Percentiles rank a stretch among this genome's conserved stretches.
These are phyloP conservation scores for Priocnemis perturbator DNA, from an alignment of 2,888 invertebrate species.

Conservation along the genomic window DNA sequence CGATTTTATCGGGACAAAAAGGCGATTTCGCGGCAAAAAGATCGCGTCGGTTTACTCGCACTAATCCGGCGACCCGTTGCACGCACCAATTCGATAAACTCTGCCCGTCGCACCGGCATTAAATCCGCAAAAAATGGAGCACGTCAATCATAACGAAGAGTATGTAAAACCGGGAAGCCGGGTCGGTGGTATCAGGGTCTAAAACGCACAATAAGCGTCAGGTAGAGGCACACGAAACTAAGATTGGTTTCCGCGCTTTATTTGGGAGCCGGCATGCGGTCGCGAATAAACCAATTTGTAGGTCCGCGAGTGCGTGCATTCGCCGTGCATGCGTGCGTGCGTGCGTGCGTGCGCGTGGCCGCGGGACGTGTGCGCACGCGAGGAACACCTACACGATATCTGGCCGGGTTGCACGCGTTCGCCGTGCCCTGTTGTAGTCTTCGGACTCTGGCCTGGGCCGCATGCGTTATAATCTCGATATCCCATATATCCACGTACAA, in stretches of 20 bases:
- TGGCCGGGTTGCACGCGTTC: constrained; percentile 53
- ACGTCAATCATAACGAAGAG: too few species aligned
- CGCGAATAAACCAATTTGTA: constrained; percentile 65
- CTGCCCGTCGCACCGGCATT: too few species aligned
- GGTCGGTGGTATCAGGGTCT: too few species aligned
- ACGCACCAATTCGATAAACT: too few species aligned
- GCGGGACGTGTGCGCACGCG: constrained; percentile 41
- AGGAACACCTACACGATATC: constrained; percentile 54
- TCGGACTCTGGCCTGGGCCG: constrained; percentile 42
- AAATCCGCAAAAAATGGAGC: too few species aligned
- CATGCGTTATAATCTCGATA: constrained; percentile 75
- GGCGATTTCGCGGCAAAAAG: too few species aligned
- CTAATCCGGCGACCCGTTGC: too few species aligned
- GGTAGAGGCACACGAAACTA: too few species aligned
- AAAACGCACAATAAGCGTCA: too few species aligned
- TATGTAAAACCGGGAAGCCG: too few species aligned
- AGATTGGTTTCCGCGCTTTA: constrained; percentile 47
- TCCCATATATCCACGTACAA: constrained; percentile 74
- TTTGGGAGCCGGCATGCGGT: constrained; percentile 61
- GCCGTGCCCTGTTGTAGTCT: constrained; percentile 12
- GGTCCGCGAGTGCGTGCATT: constrained; percentile 48
- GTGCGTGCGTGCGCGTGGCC: constrained; percentile 21
- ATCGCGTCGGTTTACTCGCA: too few species aligned
- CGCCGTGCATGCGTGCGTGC: constrained; percentile 41
- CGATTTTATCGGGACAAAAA: too few species aligned